Percentiles rank a stretch among this genome's conserved stretches.
phyloP scores from a whole-genome alignment of 2,888 invertebrate species.

The Parapristionchus giblindavisi region DNA sequence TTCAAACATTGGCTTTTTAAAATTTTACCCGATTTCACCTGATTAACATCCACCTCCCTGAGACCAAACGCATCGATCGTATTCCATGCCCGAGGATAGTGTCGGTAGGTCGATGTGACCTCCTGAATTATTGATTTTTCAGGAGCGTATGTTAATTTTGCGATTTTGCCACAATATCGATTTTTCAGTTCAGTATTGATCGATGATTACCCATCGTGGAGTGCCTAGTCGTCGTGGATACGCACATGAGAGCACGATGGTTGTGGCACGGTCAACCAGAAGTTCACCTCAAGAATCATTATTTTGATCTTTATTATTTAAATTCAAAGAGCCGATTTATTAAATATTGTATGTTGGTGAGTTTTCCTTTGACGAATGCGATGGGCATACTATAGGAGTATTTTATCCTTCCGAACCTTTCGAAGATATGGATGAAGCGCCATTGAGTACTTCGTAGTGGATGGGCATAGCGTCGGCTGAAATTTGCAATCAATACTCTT shows the following conservation, averaged over 20 bases:
- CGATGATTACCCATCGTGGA: slow-evolving; percentile 60
- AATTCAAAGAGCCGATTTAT: neutral
- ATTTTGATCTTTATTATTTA: too few species aligned
- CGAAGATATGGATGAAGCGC: slow-evolving; percentile 60
- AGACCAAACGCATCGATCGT: slow-evolving; percentile 49
- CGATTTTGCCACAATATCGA: neutral
- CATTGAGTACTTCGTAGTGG: slow-evolving; percentile 59
- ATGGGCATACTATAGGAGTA: too few species aligned
- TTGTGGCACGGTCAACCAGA: slow-evolving; percentile 62
- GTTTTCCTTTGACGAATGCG: too few species aligned
- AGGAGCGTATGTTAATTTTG: neutral
- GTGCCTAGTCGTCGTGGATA: slow-evolving; percentile 49
- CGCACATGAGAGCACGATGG: slow-evolving; percentile 64
- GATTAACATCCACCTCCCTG: slow-evolving; percentile 56
- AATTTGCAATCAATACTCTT: slow-evolving; percentile 23
- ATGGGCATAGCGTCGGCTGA: slow-evolving; percentile 63
- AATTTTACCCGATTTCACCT: slow-evolving; percentile 50
- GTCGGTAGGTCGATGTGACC: slow-evolving; percentile 65
- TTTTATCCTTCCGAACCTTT: too few species aligned
- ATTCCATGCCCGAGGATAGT: slow-evolving; percentile 66
- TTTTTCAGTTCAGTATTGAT: neutral
- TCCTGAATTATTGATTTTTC: slow-evolving; percentile 49
- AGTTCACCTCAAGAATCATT: slow-evolving; percentile 46
- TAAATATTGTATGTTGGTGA: neutral
- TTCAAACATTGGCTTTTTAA: too few species aligned